Conservation (phyloP, 2,113 vertebrate genomes). For the Atrichornis clamosus region DNA sequence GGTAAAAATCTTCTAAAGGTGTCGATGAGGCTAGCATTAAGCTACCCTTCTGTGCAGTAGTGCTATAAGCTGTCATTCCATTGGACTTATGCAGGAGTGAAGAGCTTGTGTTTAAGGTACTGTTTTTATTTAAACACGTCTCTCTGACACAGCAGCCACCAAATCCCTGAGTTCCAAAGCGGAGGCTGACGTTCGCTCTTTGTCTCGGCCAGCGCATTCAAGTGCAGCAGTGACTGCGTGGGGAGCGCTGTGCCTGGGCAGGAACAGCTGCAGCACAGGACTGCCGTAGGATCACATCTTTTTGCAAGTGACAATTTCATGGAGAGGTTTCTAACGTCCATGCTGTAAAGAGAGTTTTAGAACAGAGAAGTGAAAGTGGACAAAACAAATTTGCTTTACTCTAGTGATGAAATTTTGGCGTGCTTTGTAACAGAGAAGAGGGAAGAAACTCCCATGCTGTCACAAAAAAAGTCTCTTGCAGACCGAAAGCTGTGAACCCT, state of each 20-base stretch:
- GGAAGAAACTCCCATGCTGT: background rate
- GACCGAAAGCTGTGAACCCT: background rate
- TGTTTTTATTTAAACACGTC: background rate
- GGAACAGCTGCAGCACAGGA: background rate
- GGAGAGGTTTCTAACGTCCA: background rate
- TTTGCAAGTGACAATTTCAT: background rate
- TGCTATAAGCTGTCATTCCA: background rate
- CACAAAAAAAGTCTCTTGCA: background rate
- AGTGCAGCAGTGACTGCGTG: background rate
- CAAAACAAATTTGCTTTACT: background rate
- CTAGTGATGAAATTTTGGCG: background rate
- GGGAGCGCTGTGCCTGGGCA: background rate
- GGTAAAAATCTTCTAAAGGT: background rate
- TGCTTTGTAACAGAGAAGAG: background rate
- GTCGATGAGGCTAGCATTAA: background rate
- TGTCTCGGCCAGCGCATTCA: background rate
- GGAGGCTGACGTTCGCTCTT: background rate
- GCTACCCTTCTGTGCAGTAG: background rate
- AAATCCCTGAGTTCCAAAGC: background rate
- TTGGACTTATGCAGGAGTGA: background rate
- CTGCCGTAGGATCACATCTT: background rate
- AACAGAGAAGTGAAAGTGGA: background rate
- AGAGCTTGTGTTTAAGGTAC: background rate
- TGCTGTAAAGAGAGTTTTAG: background rate
- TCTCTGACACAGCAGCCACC: background rate